Base-by-base conservation (phyloP, 2,113 vertebrate species). In the Choloepus hoffmanni region DNA sequence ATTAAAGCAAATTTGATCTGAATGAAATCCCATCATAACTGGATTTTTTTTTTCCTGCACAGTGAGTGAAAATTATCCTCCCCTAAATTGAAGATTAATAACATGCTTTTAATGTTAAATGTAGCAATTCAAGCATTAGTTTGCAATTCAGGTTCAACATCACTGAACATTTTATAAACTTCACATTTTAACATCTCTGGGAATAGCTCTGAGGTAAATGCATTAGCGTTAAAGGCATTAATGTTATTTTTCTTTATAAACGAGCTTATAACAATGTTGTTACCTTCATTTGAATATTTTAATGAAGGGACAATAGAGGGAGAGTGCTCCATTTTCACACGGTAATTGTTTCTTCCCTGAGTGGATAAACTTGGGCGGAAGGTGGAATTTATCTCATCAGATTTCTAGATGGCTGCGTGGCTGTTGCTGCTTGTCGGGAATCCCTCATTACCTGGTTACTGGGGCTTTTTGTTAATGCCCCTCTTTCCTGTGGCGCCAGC, bases 191-290 rank as follows among this genome's bases (percentile, higher is more conserved):
- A 95, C 85, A 95, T 93, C 86, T 98, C 97, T 78, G 63, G 95
- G 96, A 94, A 95, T 90, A 55, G 92, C 97, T 97, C 94, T 94
- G 92, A 98, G 95, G 95, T 92, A 98, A 98, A 97, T 89, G 92
- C 95, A 98, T 98, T 98, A 98, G 95, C 50, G 36, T 97, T 97
- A 97, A 97, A 97, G 92, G 89, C 94, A 98, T 98, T 98, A 97
- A 97, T 92, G 74, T 98, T 97, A 98, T 95, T 98, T 98, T 98
- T 98, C 95, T 98, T 98, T 97, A 98, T 98, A 98, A 98, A 98
- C 95, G 98, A 98, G 94, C 90, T 96, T 96, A 97, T 95, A 98
- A 94, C 58, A 21, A 73, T 95, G 96, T 97, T 97, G 96, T 95
- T 94, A 91, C 63, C 87, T 97, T 96, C 97, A 96, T 3, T 30